Conservation (phyloP, 2,113 vertebrate genomes). For the Gila orcuttii region DNA sequence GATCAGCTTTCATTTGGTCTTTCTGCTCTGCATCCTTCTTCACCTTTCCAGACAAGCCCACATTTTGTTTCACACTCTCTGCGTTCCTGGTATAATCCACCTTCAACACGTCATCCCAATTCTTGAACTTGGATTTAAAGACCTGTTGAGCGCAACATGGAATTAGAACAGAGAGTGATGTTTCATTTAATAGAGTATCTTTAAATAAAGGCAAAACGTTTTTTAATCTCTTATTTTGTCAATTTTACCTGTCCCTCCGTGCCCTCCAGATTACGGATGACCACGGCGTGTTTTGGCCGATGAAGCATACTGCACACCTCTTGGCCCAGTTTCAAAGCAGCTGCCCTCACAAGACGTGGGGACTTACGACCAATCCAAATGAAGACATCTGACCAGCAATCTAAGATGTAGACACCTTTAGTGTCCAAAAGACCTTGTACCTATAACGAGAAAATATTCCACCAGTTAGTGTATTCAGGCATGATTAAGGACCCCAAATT, state of each 20-base stretch:
- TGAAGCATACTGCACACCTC: slow-evolving; percentile 96
- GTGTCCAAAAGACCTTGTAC: slow-evolving; percentile 95
- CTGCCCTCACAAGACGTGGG: slow-evolving; percentile 89
- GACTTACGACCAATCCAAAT: slow-evolving; percentile 98
- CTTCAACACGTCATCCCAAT: slow-evolving; percentile 94
- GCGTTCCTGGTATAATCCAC: slow-evolving; percentile 97
- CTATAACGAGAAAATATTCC: slow-evolving; percentile 65
- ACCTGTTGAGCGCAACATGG: slow-evolving; percentile 75
- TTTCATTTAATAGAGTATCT: not conserved
- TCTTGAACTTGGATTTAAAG: slow-evolving; percentile 97
- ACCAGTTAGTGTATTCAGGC: not conserved
- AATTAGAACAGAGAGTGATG: not conserved
- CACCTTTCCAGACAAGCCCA: slow-evolving; percentile 86
- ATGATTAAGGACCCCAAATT: not conserved
- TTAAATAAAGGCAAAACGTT: not conserved
- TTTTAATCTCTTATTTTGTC: not conserved
- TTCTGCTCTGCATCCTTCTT: slow-evolving; percentile 90
- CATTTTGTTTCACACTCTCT: slow-evolving; percentile 82
- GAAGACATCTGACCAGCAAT: slow-evolving; percentile 97
- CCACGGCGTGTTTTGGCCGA: slow-evolving; percentile 89
- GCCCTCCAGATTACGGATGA: slow-evolving; percentile 94
- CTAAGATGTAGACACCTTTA: slow-evolving; percentile 92
- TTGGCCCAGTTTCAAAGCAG: slow-evolving; percentile 94
- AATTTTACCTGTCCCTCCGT: slow-evolving; percentile 89
- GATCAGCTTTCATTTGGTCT: slow-evolving; percentile 96